Evolutionary conservation across 2,888 invertebrate genomes (phyloP).

Genomic region (Podotricha telesiphe): DNA sequence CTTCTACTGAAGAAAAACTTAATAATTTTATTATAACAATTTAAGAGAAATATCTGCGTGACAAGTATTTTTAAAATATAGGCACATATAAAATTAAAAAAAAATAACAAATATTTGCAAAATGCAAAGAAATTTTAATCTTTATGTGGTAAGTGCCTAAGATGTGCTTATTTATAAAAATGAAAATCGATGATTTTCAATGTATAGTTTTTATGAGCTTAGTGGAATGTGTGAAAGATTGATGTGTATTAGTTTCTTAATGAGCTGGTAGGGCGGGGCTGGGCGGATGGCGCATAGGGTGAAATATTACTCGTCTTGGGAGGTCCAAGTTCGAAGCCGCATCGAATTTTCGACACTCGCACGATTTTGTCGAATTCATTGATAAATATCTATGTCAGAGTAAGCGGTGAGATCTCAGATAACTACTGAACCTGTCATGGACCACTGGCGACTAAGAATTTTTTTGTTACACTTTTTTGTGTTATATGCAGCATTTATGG

Average conservation of each 20-base stretch:
- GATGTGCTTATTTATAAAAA: constrained; percentile 19
- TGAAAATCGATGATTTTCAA: constrained; percentile 34
- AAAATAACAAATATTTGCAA: neutral
- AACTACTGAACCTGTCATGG: constrained; percentile 50
- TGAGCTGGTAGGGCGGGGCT: constrained; percentile 73
- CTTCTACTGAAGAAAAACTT: too few species aligned
- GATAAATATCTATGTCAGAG: constrained; percentile 74
- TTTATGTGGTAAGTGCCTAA: constrained; percentile 5
- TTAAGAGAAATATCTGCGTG: too few species aligned
- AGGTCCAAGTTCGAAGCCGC: constrained; percentile 69
- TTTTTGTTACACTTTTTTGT: constrained; percentile 23
- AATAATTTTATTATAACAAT: too few species aligned
- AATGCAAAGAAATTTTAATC: neutral
- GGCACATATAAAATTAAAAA: too few species aligned
- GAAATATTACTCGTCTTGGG: constrained; percentile 80
- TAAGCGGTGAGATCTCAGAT: constrained; percentile 63
- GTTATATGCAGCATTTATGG: constrained; percentile 11
- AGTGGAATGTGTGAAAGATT: constrained; percentile 61
- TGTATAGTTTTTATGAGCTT: constrained; percentile 38
- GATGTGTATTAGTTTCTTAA: constrained; percentile 77
- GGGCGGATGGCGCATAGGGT: constrained; percentile 63
- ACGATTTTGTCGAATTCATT: constrained; percentile 79
- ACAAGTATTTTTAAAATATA: neutral
- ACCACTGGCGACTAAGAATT: constrained; percentile 34
- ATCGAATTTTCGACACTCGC: constrained; percentile 80